These are phyloP conservation scores for Mythimna impura DNA, from an alignment of 2,888 invertebrate species.

Conservation along the genomic window DNA sequence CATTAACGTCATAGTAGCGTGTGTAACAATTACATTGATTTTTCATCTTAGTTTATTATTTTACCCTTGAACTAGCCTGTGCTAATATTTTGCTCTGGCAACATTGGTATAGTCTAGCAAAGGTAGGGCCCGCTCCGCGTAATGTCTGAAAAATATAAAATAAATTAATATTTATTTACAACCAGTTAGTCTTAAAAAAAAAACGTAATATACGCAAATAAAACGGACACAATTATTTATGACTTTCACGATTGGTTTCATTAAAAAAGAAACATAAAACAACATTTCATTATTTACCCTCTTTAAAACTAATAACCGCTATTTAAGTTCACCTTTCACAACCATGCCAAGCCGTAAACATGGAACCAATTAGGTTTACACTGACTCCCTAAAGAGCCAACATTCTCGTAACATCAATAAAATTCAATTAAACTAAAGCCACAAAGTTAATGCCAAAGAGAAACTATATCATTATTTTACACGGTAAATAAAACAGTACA, in stretches of 20 bases:
- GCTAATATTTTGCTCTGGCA: neutral
- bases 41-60: neutral
- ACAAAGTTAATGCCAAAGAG: constrained; percentile 45
- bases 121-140: neutral
- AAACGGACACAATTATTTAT: constrained; percentile 26
- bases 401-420: constrained; percentile 34
- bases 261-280: constrained; percentile 1
- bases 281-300: constrained; percentile 11
- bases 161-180: constrained; percentile 11
- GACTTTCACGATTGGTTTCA: constrained; percentile 25
- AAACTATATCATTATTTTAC: constrained; percentile 55
- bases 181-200: constrained; percentile 12
- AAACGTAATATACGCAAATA: constrained; percentile 39
- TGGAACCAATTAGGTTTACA: constrained; percentile 34
- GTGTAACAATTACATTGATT: neutral
- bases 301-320: constrained; percentile 31
- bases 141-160: constrained; percentile 6
- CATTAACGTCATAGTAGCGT: neutral
- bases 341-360: constrained; percentile 27
- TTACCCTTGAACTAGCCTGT: neutral
- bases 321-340: constrained; percentile 41
- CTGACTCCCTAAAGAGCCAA: constrained; percentile 15
- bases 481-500: constrained; percentile 51
- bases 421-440: constrained; percentile 53
- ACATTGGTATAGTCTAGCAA: neutral